These are phyloP conservation scores for Hydrocynus forskahlii DNA, from an alignment of 2,797 vertebrate species.

Conservation along the genomic window DNA sequence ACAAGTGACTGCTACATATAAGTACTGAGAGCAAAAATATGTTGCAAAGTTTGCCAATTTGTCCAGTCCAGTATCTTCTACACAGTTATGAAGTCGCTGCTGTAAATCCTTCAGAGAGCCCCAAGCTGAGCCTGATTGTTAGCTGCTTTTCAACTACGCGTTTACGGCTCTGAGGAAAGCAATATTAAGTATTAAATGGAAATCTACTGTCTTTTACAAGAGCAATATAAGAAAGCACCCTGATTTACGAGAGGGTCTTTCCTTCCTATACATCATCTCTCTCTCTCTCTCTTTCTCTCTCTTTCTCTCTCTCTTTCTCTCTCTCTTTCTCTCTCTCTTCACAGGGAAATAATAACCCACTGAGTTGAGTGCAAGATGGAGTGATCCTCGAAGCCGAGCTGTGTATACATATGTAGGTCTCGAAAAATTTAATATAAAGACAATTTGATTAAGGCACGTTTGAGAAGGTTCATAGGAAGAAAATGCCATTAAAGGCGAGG, in stretches of 20 bases:
- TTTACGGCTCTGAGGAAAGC: slow-evolving; percentile 37
- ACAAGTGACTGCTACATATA: too few relatives aligned
- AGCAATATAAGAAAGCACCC: slow-evolving; percentile 44
- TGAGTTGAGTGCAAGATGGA: slow-evolving; percentile 62
- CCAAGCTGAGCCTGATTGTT: slow-evolving; percentile 35
- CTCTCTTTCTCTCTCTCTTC: slow-evolving; percentile 32
- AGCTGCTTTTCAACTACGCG: slow-evolving; percentile 32
- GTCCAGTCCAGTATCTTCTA: slow-evolving; percentile 7
- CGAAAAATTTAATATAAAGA: slow-evolving; percentile 78
- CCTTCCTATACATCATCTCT: slow-evolving; percentile 33
- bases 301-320: too few relatives aligned
- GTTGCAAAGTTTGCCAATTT: background rate
- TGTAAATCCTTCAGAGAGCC: slow-evolving; percentile 8
- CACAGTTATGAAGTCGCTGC: slow-evolving; percentile 13
- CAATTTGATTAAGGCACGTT: slow-evolving; percentile 76
- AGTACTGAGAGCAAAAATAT: too few relatives aligned
- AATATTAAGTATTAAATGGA: slow-evolving; percentile 39
- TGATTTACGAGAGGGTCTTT: slow-evolving; percentile 39
- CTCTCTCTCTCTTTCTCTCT: slow-evolving; percentile 30
- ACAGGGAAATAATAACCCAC: slow-evolving; percentile 51
- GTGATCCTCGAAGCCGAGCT: slow-evolving; percentile 65
- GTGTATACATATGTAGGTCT: slow-evolving; percentile 82
- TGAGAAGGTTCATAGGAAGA: slow-evolving; percentile 70
- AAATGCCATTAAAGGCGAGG: slow-evolving; percentile 78
- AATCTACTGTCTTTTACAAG: slow-evolving; percentile 50